phyloP scores from a whole-genome alignment of 2,113 vertebrate genomes.

The Mola mola region DNA sequence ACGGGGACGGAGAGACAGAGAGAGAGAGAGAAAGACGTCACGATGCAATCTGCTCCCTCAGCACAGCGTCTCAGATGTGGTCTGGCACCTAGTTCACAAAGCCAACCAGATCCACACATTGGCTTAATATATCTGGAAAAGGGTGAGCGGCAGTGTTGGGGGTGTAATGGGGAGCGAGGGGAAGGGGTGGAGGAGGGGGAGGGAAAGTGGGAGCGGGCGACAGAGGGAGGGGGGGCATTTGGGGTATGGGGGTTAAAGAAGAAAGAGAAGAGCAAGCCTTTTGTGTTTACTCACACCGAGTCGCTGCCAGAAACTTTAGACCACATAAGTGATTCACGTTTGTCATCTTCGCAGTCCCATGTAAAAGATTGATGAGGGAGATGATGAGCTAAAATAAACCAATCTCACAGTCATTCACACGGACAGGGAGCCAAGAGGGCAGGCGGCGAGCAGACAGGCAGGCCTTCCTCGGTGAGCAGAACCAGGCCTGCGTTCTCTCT shows the following conservation, averaged over 20 bases:
- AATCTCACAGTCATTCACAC: slow-evolving; percentile 75
- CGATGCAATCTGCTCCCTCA: slow-evolving; percentile 81
- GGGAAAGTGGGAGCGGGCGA: background rate
- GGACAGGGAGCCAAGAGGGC: slow-evolving; percentile 65
- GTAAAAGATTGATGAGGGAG: slow-evolving; percentile 80
- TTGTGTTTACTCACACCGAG: slow-evolving; percentile 79
- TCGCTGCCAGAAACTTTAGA: slow-evolving; percentile 76
- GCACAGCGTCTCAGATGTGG: slow-evolving; percentile 88
- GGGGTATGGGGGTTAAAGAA: slow-evolving; percentile 1
- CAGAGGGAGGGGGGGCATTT: background rate
- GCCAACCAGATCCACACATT: slow-evolving; percentile 85
- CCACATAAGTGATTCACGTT: slow-evolving; percentile 76
- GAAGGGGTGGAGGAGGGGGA: slow-evolving; percentile 36
- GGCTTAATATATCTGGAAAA: slow-evolving; percentile 81
- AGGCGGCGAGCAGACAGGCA: slow-evolving; percentile 48
- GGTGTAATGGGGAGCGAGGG: slow-evolving; percentile 33
- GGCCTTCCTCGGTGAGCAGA: slow-evolving; percentile 55
- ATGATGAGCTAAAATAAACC: slow-evolving; percentile 82
- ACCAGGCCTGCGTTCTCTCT: slow-evolving; percentile 55
- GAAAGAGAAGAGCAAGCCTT: slow-evolving; percentile 63
- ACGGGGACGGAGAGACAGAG: slow-evolving; percentile 20
- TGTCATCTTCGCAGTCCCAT: slow-evolving; percentile 78
- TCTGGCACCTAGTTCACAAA: slow-evolving; percentile 91
- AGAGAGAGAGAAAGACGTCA: slow-evolving; percentile 72
- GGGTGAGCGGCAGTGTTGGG: slow-evolving; percentile 38